A percentile compares a stretch with the other conserved stretches of the same genome.
Evolutionary conservation across 1,140 invertebrate genomes (phyloP).

Genomic region (Diorhabda elongata): DNA sequence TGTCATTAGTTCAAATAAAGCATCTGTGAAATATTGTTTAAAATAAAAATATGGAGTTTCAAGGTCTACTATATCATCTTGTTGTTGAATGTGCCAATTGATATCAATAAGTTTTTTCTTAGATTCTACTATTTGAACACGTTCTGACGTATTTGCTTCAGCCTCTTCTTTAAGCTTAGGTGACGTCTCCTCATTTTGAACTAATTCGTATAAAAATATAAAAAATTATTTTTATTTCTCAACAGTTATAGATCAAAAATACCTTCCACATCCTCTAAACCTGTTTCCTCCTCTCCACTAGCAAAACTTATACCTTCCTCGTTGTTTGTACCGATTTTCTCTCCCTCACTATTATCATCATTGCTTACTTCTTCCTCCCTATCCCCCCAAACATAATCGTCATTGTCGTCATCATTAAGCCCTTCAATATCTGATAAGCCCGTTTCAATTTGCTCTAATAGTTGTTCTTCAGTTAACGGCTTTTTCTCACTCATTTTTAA

Average conservation of each 20-base stretch:
- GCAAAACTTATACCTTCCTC: background rate
- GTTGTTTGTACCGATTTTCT: background rate
- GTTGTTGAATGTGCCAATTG: no score
- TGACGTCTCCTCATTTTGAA: no score
- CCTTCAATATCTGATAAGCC: background rate
- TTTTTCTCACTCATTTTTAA: no score
- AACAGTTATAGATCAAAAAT: conserved; percentile 25
- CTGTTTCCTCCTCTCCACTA: background rate
- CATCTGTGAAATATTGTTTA: background rate
- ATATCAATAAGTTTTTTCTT: no score
- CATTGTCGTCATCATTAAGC: background rate
- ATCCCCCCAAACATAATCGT: background rate
- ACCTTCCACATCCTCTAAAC: conserved; percentile 24
- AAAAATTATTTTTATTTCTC: no score
- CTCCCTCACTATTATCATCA: background rate
- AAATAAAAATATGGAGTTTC: background rate
- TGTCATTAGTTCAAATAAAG: background rate
- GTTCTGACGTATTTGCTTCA: no score
- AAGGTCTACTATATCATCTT: no score
- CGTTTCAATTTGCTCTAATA: background rate
- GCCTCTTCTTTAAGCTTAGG: no score
- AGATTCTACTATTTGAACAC: no score
- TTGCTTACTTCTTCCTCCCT: background rate
- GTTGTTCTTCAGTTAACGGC: no score
- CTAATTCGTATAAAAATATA: no score